phyloP scores from a whole-genome alignment of 1,140 invertebrate species.

The Megathymus violae region DNA sequence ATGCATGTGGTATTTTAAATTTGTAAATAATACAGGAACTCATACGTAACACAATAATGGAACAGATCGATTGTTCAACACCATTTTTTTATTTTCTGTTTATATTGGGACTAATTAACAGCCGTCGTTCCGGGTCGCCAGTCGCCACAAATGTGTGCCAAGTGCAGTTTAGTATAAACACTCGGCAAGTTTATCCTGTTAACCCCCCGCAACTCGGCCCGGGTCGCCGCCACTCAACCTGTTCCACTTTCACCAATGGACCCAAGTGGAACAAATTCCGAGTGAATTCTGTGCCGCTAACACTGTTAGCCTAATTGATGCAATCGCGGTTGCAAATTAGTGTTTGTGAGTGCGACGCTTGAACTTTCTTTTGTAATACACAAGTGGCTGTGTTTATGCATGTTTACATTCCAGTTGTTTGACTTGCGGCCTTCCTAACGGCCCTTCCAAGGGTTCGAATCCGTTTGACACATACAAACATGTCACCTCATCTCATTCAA shows the following conservation, averaged over 20 bases:
- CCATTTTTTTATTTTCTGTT: too few species aligned
- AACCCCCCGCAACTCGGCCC: background rate
- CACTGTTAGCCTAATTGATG: constrained; percentile 14
- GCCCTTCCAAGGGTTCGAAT: too few species aligned
- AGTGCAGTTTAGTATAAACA: background rate
- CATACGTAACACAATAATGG: too few species aligned
- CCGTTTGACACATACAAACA: too few species aligned
- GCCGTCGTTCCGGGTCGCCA: background rate
- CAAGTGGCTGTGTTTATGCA: too few species aligned
- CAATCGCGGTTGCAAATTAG: background rate
- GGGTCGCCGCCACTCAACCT: constrained; percentile 9
- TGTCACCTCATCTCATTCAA: too few species aligned
- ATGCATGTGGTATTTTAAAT: too few species aligned
- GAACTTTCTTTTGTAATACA: background rate
- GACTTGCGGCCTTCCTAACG: too few species aligned
- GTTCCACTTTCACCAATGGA: constrained; percentile 2
- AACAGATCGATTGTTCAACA: too few species aligned
- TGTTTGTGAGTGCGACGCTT: background rate
- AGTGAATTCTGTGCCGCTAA: constrained; percentile 1
- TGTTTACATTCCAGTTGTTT: too few species aligned
- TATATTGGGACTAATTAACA: background rate
- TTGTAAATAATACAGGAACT: too few species aligned
- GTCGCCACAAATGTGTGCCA: background rate
- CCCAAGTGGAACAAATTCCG: constrained; percentile 2
- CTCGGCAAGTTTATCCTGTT: background rate